Evolutionary conservation across 2,797 vertebrate species (phyloP).

Genomic region (Melanotaenia pygmaea): DNA sequence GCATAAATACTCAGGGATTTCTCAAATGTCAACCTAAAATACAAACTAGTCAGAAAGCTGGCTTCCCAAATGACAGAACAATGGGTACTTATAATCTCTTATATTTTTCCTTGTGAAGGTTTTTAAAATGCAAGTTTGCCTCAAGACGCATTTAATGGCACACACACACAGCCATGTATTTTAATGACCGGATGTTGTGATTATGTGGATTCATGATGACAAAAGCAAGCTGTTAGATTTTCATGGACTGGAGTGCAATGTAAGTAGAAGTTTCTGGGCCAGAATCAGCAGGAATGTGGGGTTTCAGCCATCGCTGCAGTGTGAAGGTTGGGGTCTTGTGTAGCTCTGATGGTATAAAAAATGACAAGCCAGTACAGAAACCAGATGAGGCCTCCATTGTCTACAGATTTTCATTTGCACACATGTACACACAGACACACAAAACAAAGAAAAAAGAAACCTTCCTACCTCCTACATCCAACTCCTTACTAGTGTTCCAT

Average conservation of each 20-base stretch:
- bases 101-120: neutral
- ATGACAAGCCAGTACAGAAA: constrained; percentile 69
- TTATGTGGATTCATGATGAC: constrained; percentile 28
- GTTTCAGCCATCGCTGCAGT: neutral
- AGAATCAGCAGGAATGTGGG: constrained; percentile 20
- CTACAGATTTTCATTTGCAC: constrained; percentile 50
- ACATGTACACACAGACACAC: neutral
- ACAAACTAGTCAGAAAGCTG: constrained; percentile 11
- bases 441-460: neutral
- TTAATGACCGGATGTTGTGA: constrained; percentile 15
- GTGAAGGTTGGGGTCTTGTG: constrained; percentile 41
- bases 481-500: constrained; percentile 8
- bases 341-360: constrained; percentile 45
- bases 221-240: constrained; percentile 53
- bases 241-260: constrained; percentile 15
- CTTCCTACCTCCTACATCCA: neutral
- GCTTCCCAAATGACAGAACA: neutral
- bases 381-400: constrained; percentile 70
- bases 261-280: constrained; percentile 18
- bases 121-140: constrained; percentile 12
- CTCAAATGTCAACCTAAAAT: constrained; percentile 30
- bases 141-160: neutral
- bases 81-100: neutral
- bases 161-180: neutral
- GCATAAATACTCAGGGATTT: constrained; percentile 34